phyloP scores from a whole-genome alignment of 2,888 invertebrate genomes.

The Tinea semifulvella region DNA sequence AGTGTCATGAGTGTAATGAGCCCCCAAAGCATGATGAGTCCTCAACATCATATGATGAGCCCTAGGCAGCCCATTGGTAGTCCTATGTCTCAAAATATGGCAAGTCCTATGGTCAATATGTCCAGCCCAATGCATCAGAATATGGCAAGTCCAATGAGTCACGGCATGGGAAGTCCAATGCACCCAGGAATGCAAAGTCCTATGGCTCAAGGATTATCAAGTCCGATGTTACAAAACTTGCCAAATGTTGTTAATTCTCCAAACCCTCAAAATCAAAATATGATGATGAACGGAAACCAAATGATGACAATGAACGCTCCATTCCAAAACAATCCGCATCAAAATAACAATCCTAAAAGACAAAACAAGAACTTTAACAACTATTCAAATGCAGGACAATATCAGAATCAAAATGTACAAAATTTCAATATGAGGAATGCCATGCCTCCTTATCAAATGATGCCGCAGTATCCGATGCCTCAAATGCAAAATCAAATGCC shows the following conservation, averaged over 20 bases:
- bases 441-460: conserved; percentile 42
- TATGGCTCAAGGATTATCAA: conserved; percentile 49
- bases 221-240: conserved; percentile 55
- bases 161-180: conserved; percentile 56
- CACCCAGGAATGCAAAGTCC: conserved; percentile 52
- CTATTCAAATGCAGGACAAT: conserved; percentile 33
- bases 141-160: conserved; percentile 56
- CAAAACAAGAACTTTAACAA: conserved; percentile 40
- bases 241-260: conserved; percentile 28
- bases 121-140: conserved; percentile 53
- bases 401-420: conserved; percentile 21
- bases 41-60: conserved; percentile 60
- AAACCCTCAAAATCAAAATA: conserved; percentile 31
- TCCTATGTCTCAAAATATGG: conserved; percentile 43
- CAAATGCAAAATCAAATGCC: conserved; percentile 43
- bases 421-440: conserved; percentile 3
- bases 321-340: conserved; percentile 34
- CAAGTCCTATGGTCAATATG: conserved; percentile 44
- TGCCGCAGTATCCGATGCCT: conserved; percentile 46
- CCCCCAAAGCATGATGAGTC: conserved; percentile 54
- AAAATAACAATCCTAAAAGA: conserved; percentile 40
- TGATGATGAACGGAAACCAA: conserved; percentile 35
- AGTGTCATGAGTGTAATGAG: conserved; percentile 62
- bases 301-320: conserved; percentile 21
- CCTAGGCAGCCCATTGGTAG: conserved; percentile 44